Base-by-base conservation (phyloP, 1,140 invertebrate species). In the Pogonognathellus flavescens region DNA sequence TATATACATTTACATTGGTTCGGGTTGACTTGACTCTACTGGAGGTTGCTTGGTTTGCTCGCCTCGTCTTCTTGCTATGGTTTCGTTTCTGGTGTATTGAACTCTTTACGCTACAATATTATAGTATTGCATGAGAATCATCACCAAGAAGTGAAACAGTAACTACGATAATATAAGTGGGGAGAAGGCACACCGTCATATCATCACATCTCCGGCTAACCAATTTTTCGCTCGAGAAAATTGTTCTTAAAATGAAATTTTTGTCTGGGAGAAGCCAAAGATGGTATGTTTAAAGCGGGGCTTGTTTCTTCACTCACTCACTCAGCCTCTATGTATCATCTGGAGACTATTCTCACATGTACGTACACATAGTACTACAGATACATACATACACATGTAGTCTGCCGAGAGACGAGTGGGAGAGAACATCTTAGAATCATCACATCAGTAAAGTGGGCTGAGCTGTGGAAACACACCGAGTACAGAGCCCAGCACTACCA, bases 171-270 rank as follows among this genome's bases (percentile, higher is more conserved):
- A 76, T 76, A 31, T 76, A 76, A 76, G 70, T 76, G 70, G 41
- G 70, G 70, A 76, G 70, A 81, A 81, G 53, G 80, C 50, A 81
- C 18, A 55, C 52, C 80, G 80, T 81, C 80, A 81, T 57, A 81
- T 81, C 80, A 55, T 76, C 70, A 76, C 70, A 76, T 76, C 70
- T 66, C 70, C 70, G 49, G n/a, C 80, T 25, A 57, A 59, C 80
- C 80, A 81, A 81, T 81, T 81, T 81, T 81, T 81, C 80, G 80
- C 80, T 81, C 80, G 80, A 81, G 80, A 81, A 81, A 81, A 81
- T 81, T 81, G 80, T 81, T 81, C 80, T 81, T 81, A 81, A 81
- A 81, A 81, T 81, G 80, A 81, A 81, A 81, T 81, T 81, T 81
- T 81, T 81, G 80, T 81, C 80, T 53, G 22, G 50, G 18, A 41